Conservation (phyloP, 1,140 invertebrate genomes). For the Drosophila orena region DNA sequence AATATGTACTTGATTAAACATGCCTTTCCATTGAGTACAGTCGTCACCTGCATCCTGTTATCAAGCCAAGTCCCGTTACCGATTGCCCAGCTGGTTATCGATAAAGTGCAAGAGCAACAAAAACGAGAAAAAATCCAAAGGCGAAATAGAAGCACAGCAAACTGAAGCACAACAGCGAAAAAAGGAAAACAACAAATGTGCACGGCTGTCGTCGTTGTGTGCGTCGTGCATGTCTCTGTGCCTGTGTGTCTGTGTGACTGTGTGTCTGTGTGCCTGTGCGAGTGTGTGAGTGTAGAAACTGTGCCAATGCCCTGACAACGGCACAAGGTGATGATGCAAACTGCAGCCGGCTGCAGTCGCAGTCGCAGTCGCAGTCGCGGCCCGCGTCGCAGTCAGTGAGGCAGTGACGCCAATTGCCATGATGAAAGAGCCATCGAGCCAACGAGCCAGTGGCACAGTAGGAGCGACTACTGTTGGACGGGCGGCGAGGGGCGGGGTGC, state of each 20-base stretch:
- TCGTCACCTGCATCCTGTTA: slow-evolving; percentile 26
- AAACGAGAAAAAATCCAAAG: slow-evolving; percentile 67
- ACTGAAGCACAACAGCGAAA: slow-evolving; percentile 18
- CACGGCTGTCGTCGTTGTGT: slow-evolving; percentile 10
- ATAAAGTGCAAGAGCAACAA: slow-evolving; percentile 43
- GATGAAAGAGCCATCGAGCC: slow-evolving; percentile 55
- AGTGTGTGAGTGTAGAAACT: slow-evolving; percentile 66
- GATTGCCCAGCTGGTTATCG: slow-evolving; percentile 37
- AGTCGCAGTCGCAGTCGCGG: slow-evolving; percentile 28
- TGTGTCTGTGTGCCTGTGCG: slow-evolving; percentile 7
- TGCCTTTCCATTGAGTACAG: background rate
- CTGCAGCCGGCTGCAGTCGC: slow-evolving; percentile 63
- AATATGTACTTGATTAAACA: background rate
- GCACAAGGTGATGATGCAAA: slow-evolving; percentile 83
- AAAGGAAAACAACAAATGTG: slow-evolving; percentile 41
- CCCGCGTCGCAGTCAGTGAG: slow-evolving; percentile 49
- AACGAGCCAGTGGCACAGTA: slow-evolving; percentile 56
- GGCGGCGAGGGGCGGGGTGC: background rate
- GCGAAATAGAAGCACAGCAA: slow-evolving; percentile 45
- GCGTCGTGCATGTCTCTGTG: background rate
- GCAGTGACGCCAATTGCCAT: slow-evolving; percentile 75
- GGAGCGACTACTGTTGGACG: slow-evolving; percentile 10
- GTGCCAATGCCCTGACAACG: slow-evolving; percentile 84
- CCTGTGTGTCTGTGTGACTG: background rate
- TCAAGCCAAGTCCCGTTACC: slow-evolving; percentile 31